Evolutionary conservation across 1,140 invertebrate species (phyloP).

Genomic region (Drosophila insularis): DNA sequence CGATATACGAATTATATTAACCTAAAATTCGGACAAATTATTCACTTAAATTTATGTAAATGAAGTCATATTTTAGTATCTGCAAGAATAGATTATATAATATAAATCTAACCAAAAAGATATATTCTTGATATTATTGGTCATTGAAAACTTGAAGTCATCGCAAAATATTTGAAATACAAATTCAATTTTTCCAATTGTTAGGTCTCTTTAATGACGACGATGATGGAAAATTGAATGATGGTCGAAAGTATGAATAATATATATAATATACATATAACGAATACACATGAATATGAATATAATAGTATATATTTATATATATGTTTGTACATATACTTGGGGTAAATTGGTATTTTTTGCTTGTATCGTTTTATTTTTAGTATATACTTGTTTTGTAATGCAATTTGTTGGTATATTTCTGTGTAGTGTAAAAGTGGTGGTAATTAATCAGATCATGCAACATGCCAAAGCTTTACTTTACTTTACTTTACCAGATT

Average conservation of each 20-base stretch:
- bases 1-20: no score
- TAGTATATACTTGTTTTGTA: conserved; percentile 26
- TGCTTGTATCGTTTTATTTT: conserved; percentile 20
- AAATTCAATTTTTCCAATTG: conserved; percentile 65
- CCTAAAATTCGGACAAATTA: no score
- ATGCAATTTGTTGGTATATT: conserved; percentile 66
- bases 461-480: conserved; percentile 27
- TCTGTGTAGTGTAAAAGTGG: conserved; percentile 53
- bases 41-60: no score
- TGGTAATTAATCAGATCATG: conserved; percentile 14
- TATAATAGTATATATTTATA: conserved; percentile 23
- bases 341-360: conserved; percentile 36
- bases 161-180: conserved; percentile 52
- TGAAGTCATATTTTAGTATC: not conserved
- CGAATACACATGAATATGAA: conserved; percentile 20
- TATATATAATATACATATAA: conserved; percentile 27
- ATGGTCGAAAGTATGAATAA: conserved; percentile 37
- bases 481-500: not conserved
- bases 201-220: conserved; percentile 41
- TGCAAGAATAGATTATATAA: conserved; percentile 10
- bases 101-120: not conserved
- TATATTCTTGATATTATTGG: conserved; percentile 11
- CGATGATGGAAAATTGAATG: conserved; percentile 67
- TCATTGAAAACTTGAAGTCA: conserved; percentile 34
- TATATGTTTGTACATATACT: conserved; percentile 20